These are phyloP conservation scores for Agapornis roseicollis DNA, from an alignment of 2,113 vertebrate species.

Conservation along the genomic window DNA sequence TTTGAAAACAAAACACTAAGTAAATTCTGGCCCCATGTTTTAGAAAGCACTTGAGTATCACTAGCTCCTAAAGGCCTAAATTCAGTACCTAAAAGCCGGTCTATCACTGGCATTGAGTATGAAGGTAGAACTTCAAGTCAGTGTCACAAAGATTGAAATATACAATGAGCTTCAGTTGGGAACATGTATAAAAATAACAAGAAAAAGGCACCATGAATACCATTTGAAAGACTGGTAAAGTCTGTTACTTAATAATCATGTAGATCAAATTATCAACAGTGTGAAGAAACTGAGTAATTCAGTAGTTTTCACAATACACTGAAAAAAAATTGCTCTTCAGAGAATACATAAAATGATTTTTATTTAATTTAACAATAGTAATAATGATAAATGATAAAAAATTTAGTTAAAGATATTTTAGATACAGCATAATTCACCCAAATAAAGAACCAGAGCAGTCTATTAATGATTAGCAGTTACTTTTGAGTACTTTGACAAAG, in stretches of 20 bases:
- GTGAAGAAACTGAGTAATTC: background rate
- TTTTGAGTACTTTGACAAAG: background rate
- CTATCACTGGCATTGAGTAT: background rate
- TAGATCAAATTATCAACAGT: background rate
- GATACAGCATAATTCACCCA: background rate
- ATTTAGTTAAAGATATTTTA: background rate
- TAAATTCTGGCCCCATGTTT: background rate
- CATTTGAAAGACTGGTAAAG: background rate
- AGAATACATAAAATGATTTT: background rate
- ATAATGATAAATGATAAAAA: background rate
- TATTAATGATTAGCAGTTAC: background rate
- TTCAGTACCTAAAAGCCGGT: background rate
- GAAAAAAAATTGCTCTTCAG: background rate
- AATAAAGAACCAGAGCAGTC: background rate
- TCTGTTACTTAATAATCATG: background rate
- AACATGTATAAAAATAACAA: background rate
- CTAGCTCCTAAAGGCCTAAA: background rate
- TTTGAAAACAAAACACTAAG: background rate
- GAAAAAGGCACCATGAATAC: background rate
- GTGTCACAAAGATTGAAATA: background rate
- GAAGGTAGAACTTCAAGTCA: background rate
- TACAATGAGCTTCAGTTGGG: background rate
- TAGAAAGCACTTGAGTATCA: background rate
- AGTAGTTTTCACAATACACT: background rate
- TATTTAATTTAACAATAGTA: background rate